Percentiles rank a stretch among this genome's conserved stretches.
Evolutionary conservation across 2,888 invertebrate genomes (phyloP).

Genomic region (Brachylomia viminalis): DNA sequence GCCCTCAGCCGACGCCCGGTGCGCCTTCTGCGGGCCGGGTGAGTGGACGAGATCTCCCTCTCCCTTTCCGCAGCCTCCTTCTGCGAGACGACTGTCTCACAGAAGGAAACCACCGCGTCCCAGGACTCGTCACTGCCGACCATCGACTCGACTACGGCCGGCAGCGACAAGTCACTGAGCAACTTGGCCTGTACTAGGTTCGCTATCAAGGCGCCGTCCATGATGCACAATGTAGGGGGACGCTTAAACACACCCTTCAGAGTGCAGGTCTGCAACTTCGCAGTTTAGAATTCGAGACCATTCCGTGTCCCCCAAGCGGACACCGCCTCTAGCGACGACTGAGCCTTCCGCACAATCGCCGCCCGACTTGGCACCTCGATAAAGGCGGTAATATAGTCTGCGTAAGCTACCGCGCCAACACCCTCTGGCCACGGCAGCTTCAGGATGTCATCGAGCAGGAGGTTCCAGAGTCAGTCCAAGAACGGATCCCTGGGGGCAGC

Average conservation of each 20-base stretch:
- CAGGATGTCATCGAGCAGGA: slow-evolving; percentile 60
- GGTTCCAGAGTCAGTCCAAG: slow-evolving; percentile 59
- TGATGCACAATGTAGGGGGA: slow-evolving; percentile 5
- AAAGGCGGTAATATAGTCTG: slow-evolving; percentile 61
- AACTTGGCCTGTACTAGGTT: not conserved
- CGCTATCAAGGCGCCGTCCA: slow-evolving; percentile 1
- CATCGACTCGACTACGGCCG: too few species aligned
- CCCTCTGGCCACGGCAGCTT: slow-evolving; percentile 48
- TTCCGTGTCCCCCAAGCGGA: slow-evolving; percentile 55
- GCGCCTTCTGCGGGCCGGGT: too few species aligned
- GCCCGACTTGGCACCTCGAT: slow-evolving; percentile 51
- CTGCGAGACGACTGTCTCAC: too few species aligned
- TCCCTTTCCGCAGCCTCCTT: too few species aligned
- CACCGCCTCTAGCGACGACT: not conserved
- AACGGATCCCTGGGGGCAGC: slow-evolving; percentile 26
- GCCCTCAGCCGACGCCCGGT: too few species aligned
- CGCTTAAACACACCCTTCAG: slow-evolving; percentile 34
- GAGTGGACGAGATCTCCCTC: too few species aligned
- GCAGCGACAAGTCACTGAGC: too few species aligned
- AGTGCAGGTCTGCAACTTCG: slow-evolving; percentile 57
- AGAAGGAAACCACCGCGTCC: too few species aligned
- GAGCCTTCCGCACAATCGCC: slow-evolving; percentile 39
- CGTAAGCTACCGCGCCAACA: slow-evolving; percentile 53
- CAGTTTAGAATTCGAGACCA: slow-evolving; percentile 55
- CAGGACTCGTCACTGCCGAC: too few species aligned